Evolutionary conservation across 2,113 vertebrate genomes (phyloP), one percentile per base, ranked within the genome.

Genomic region (Lophochroa leadbeateri): DNA sequence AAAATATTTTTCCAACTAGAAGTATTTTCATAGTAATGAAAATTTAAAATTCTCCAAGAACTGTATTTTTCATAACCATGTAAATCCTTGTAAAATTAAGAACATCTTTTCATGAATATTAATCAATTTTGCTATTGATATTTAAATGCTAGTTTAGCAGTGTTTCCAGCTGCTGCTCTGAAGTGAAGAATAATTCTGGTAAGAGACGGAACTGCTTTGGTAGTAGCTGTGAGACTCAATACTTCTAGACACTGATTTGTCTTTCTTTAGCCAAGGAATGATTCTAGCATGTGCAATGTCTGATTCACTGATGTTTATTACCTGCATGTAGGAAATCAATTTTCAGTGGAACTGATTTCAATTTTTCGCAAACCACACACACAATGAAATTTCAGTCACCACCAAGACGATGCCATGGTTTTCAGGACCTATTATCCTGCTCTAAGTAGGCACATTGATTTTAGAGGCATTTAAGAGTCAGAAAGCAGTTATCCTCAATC

Each of bases 361-460:
- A 44, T n/a, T 77, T 74, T 64, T 95, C 75, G 28, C 68, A 89
- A 91, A 86, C 71, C 57, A 72, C 75, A 50, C 43, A 49, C 16
- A 53, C 3, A 61, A 35, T 53, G 77, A 95, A 97, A 94, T 47
- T 52, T 92, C n/a, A 21, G 86, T 90, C 60, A 86, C 53, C 2
- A 23, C 35, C 86, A 93, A 78, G 90, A 84, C 12, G 33, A 81
- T 83, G 43, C 31, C 79, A 74, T 88, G 11, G 46, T 96, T 95
- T 90, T 65, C 58, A 84, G 44, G 64, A 88, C 43, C 90, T 90
- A 58, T 92, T 96, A 69, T 86, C 84, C 94, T 28, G 8, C 63
- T 82, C 75, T 98, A 96, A 97, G 96, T 72, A 97, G 94, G 74
- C 29, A 27, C 96, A 98, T 98, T 97, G 97, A 98, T 98, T 97